Evolutionary conservation across 2,888 invertebrate genomes (phyloP), one percentile per base, ranked within the genome.

Genomic region (Hipparchia semele): DNA sequence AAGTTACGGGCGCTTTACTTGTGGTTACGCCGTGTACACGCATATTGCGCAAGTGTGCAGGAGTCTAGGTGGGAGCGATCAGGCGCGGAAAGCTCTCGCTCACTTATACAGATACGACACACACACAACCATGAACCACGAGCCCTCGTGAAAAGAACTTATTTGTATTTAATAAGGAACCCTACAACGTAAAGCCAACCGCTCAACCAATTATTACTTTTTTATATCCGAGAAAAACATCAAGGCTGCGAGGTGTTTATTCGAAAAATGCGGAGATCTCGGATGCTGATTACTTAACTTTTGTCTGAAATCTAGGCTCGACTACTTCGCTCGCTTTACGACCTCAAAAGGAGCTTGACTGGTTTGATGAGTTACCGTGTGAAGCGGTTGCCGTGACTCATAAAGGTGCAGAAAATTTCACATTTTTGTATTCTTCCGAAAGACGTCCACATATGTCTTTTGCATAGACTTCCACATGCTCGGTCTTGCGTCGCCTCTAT

Each of bases 191-290:
- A 62, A 56, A 60, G 66, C 8, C 23, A 33, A 58, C 45, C 45
- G 49, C 67, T 67, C 62, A 60, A 66, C 56, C 62, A 9, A 58
- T 10, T 53, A 39, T 23, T 23, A 23, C 1, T 23, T 71, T 58
- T 60, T 73, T 77, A 71, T 68, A 61, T 76, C 62, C 73, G 53
- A 75, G 69, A 74, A 75, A 72, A 74, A 74, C 64, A 10, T 70
- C 71, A 76, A 78, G 71, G 77, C 72, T 72, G 61, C 13, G 8
- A 71, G 60, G 9, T 61, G 59, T 71, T 56, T 64, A 73, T 74
- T 68, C 71, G 23, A 76, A 73, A 76, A 76, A 76, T 74, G 74
- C 68, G 59, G 58, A 72, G 74, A 76, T 76, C 74, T 76, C 62
- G 23, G 58, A 64, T 51, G 68, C 53, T 64, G 76, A 76, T 76